A percentile compares a stretch with the other conserved stretches of the same genome.
Conservation (phyloP, 2,888 invertebrate genomes). For the Ectemnius cavifrons region DNA sequence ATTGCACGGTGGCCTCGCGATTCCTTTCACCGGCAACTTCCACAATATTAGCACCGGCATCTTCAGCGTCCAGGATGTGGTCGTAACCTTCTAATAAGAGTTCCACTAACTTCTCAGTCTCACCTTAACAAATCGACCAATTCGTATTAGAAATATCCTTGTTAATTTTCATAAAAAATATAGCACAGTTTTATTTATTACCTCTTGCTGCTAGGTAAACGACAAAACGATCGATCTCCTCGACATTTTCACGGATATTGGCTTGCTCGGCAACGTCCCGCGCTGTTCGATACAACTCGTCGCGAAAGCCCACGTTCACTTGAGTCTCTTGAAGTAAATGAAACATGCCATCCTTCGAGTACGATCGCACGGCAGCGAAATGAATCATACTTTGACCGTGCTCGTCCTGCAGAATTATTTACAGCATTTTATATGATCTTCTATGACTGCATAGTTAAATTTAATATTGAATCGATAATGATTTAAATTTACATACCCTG, state of each 20-base stretch:
- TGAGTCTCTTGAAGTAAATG: constrained; percentile 89
- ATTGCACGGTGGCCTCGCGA: constrained; percentile 83
- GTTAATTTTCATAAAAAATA: background rate
- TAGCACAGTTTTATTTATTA: constrained; percentile 66
- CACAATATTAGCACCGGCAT: constrained; percentile 84
- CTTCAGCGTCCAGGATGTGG: constrained; percentile 88
- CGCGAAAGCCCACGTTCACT: constrained; percentile 89
- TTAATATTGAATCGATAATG: too few relatives aligned
- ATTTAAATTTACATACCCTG: constrained; percentile 47
- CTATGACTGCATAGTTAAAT: background rate
- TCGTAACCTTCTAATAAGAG: constrained; percentile 91
- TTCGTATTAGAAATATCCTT: background rate
- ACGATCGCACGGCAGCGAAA: constrained; percentile 90
- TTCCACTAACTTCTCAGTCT: constrained; percentile 83
- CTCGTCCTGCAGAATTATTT: constrained; percentile 84
- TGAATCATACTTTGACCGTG: constrained; percentile 94
- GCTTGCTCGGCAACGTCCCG: constrained; percentile 91
- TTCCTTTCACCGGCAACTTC: constrained; percentile 85
- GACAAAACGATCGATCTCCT: constrained; percentile 90
- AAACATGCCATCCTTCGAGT: constrained; percentile 88
- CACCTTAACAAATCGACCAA: constrained; percentile 77
- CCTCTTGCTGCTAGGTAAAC: constrained; percentile 88
- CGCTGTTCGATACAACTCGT: constrained; percentile 92
- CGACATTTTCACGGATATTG: constrained; percentile 87
- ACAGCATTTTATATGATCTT: background rate